A percentile compares a stretch with the other conserved stretches of the same genome.
Conservation (phyloP, 2,888 invertebrate genomes). For the Campoletis raptor region DNA sequence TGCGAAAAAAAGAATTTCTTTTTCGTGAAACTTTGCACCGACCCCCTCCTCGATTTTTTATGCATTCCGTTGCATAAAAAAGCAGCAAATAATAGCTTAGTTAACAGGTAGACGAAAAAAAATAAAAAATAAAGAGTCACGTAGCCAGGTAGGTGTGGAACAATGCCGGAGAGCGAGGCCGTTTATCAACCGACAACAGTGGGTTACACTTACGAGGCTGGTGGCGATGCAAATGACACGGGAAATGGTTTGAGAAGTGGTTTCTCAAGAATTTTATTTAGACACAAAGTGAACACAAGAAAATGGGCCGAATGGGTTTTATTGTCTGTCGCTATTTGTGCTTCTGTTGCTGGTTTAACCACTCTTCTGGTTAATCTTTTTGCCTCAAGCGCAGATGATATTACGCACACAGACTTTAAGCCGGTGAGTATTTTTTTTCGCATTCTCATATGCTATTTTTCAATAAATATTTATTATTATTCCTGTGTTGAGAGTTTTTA, state of each 20-base stretch:
- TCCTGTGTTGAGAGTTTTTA: too few relatives aligned
- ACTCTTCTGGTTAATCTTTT: constrained; percentile 80
- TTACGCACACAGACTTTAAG: constrained; percentile 9
- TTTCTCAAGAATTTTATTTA: constrained; percentile 81
- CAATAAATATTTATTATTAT: too few relatives aligned
- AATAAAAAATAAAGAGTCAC: not conserved
- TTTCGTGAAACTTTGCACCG: not conserved
- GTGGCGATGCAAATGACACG: constrained; percentile 76
- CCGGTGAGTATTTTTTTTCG: not conserved
- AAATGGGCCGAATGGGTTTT: constrained; percentile 83
- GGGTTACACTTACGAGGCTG: constrained; percentile 82
- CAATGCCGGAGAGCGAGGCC: constrained; percentile 83
- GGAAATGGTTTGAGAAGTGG: constrained; percentile 76
- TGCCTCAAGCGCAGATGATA: constrained; percentile 70
- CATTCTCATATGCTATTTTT: too few relatives aligned
- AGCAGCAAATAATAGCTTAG: not conserved
- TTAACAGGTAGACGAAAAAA: constrained; percentile 5
- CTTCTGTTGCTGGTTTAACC: constrained; percentile 80
- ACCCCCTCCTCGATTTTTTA: not conserved
- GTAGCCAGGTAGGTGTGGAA: constrained; percentile 52
- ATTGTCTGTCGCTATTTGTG: constrained; percentile 79
- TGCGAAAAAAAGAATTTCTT: not conserved
- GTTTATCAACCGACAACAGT: constrained; percentile 84
- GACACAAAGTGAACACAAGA: constrained; percentile 82
- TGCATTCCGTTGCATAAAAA: not conserved